Base-by-base conservation (phyloP, 2,888 invertebrate genomes). In the Physocephala rufipes region DNA sequence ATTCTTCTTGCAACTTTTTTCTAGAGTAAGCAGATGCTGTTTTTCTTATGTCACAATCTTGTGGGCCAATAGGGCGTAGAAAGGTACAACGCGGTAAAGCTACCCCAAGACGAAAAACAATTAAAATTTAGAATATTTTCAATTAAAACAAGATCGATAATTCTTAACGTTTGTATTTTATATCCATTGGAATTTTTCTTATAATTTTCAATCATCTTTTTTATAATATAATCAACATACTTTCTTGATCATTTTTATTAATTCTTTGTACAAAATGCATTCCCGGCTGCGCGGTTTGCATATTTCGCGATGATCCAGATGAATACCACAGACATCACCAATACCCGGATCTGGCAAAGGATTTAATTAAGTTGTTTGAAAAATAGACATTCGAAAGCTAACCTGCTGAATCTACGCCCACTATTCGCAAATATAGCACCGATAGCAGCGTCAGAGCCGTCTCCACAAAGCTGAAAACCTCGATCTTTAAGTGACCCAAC, bases 241-340 rank as follows among this genome's bases (percentile, higher is more conserved):
- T 80, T 84, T 83, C 73, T 86, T 86, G 71, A 93, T 91, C 77
- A 93, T 87, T 71, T 88, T 88, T 43, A 90, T 87, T 49, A 93
- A 86, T 82, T 92, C 91, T 62, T 87, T 88, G 84, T 93, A 93
- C 2, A 93, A 85, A 73, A 90, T 89, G 78, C 93, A 93, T 63
- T 88, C 86, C 28, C 92, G 87, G 77, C 91, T 90, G 53, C 91
- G 88, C 0, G 95, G 95, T 83, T 96, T 96, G 87, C 95, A 95
- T 73, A 95, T 93, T 84, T 94, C 93, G 55, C 95, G 86, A 86
- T 96, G 95, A 85, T 95, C 93, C 66, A 93, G 88, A 0, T 91
- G 90, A 16, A 95, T 90, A 26, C 91, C 91, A 78, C 90, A 90
- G 68, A 92, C 89, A 26, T 91, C 89, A 1, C 95, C 95, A 71